Evolutionary conservation across 2,113 vertebrate species (phyloP).

Genomic region (Cacatua alba): DNA sequence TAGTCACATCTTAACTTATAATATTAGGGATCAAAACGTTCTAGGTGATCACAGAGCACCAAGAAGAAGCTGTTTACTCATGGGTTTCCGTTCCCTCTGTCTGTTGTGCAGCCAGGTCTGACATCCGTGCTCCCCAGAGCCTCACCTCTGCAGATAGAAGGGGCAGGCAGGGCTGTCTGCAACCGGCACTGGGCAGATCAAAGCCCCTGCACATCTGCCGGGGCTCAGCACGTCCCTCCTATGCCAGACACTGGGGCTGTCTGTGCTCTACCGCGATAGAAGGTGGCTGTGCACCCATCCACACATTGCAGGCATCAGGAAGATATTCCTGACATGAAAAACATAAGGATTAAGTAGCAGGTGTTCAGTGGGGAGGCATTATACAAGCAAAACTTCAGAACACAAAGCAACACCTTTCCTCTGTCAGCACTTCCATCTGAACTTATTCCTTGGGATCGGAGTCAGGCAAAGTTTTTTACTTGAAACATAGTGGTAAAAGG

Average conservation of each 20-base stretch:
- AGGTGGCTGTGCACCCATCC: background rate
- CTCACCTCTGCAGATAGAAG: background rate
- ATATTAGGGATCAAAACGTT: background rate
- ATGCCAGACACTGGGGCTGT: background rate
- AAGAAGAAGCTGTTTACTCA: background rate
- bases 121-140: background rate
- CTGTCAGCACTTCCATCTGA: background rate
- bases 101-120: constrained; percentile 31
- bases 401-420: background rate
- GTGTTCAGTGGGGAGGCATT: background rate
- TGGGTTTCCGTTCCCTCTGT: background rate
- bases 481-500: background rate
- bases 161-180: background rate
- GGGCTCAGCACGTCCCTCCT: background rate
- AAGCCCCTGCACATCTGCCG: background rate
- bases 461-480: background rate
- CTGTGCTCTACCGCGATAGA: fast-evolving
- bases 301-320: background rate
- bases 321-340: background rate
- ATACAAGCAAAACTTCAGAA: background rate
- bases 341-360: background rate
- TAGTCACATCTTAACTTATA: background rate
- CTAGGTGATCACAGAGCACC: background rate
- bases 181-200: background rate
- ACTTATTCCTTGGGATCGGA: background rate